A percentile compares a stretch with the other conserved stretches of the same genome.
Evolutionary conservation across 2,888 invertebrate genomes (phyloP).

Genomic region (Tetrapedia diversipes): DNA sequence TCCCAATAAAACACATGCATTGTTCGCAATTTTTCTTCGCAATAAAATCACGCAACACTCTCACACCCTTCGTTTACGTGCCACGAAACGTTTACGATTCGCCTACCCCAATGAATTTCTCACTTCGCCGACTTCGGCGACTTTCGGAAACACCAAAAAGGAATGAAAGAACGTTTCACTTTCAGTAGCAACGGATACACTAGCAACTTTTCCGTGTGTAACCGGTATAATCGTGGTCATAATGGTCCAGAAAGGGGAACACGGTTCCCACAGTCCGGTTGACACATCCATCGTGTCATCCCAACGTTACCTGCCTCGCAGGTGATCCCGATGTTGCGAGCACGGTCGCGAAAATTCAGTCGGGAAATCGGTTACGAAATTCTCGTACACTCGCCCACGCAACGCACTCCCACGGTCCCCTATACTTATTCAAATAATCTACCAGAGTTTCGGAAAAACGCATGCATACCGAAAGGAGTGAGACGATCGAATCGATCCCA

Average conservation of each 20-base stretch:
- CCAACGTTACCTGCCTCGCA: constrained; percentile 57
- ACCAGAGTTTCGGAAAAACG: constrained; percentile 37
- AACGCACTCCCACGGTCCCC: constrained; percentile 67
- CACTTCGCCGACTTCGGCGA: not conserved
- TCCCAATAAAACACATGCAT: too few species aligned
- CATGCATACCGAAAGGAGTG: constrained; percentile 63
- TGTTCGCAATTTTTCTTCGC: too few species aligned
- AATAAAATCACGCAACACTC: too few species aligned
- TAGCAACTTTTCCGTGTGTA: not conserved
- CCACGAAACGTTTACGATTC: too few species aligned
- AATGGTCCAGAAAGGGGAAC: constrained; percentile 16
- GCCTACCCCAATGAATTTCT: not conserved
- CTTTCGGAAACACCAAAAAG: not conserved
- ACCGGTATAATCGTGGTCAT: constrained; percentile 3
- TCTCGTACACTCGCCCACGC: constrained; percentile 45
- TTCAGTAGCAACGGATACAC: not conserved
- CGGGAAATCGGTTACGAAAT: constrained; percentile 62
- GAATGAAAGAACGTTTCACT: constrained; percentile 2
- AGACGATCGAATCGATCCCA: constrained; percentile 69
- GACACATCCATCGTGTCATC: constrained; percentile 56
- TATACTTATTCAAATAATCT: constrained; percentile 71
- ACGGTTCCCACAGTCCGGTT: constrained; percentile 63
- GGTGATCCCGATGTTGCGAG: constrained; percentile 59
- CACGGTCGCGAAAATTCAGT: constrained; percentile 63
- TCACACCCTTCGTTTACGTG: too few species aligned